phyloP scores from a whole-genome alignment of 2,888 invertebrate genomes.

The Ophioninae sp. region DNA sequence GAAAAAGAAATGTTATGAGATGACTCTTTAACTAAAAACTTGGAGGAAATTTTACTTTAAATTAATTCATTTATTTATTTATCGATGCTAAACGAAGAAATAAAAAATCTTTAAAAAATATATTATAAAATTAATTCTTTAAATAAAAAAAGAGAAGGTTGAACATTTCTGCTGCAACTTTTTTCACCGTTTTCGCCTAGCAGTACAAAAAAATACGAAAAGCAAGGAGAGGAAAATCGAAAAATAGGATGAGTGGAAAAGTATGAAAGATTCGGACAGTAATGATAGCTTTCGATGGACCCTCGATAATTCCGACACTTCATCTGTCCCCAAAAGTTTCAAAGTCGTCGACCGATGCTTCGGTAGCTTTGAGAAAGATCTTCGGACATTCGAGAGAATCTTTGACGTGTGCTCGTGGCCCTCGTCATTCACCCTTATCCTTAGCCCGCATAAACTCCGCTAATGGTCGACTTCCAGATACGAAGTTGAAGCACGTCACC shows the following conservation, averaged over 20 bases:
- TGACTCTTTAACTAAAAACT: too few species aligned
- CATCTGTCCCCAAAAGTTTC: slow-evolving; percentile 21
- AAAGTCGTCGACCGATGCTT: slow-evolving; percentile 10
- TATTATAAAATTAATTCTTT: background rate
- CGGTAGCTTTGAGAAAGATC: background rate
- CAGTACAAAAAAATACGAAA: background rate
- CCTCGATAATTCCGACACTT: slow-evolving; percentile 28
- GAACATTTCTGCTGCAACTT: too few species aligned
- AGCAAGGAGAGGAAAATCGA: background rate
- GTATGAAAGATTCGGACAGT: background rate
- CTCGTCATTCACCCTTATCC: background rate
- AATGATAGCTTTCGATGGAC: slow-evolving; percentile 9
- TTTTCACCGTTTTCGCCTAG: too few species aligned
- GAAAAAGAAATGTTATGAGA: too few species aligned
- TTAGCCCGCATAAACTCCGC: slow-evolving; percentile 5
- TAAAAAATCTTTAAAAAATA: background rate
- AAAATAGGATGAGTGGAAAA: background rate
- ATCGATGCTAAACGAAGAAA: background rate
- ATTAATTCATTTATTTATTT: too few species aligned
- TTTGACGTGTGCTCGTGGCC: background rate
- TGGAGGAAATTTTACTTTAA: too few species aligned
- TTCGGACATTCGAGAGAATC: background rate
- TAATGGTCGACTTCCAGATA: slow-evolving; percentile 14
- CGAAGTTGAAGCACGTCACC: background rate
- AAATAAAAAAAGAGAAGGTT: background rate